phyloP scores from a whole-genome alignment of 35 echinoderm and acorn worm species.

The Lytechinus pictus region DNA sequence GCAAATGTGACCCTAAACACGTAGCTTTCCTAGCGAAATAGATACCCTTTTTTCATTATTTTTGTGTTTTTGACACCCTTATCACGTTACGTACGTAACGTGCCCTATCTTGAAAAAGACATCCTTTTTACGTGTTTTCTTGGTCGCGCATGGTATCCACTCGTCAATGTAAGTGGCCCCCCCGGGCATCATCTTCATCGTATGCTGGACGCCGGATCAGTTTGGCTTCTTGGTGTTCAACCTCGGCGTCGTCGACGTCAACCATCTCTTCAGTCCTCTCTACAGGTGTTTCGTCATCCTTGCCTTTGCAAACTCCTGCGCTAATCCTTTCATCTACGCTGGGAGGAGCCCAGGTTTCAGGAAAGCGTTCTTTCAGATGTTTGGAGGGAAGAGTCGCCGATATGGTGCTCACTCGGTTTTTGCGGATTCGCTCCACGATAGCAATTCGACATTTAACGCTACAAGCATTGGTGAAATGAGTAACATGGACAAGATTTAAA shows the following conservation, averaged over 20 bases:
- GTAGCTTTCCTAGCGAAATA: too few relatives aligned
- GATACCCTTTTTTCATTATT: too few relatives aligned
- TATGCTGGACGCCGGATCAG: conserved; percentile 73
- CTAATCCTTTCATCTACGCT: conserved; percentile 79
- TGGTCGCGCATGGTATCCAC: too few relatives aligned
- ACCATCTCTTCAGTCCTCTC: conserved; percentile 47
- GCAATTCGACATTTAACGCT: background rate
- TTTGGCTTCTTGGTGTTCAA: conserved; percentile 58
- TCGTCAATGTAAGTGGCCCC: too few relatives aligned
- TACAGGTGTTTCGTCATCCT: conserved; percentile 56
- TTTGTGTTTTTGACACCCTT: too few relatives aligned
- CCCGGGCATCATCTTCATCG: conserved; percentile 62
- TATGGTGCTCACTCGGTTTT: background rate
- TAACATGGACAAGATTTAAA: background rate
- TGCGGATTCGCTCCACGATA: background rate
- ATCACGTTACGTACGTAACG: too few relatives aligned
- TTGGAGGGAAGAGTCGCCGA: background rate
- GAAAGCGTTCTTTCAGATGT: background rate
- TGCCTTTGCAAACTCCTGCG: conserved; percentile 67
- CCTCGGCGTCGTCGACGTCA: conserved; percentile 33
- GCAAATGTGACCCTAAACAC: too few relatives aligned
- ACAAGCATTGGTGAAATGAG: background rate
- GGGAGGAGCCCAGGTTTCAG: conserved; percentile 48
- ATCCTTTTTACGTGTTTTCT: too few relatives aligned
- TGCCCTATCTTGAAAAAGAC: too few relatives aligned